Base-by-base conservation (phyloP, 2,113 vertebrate genomes). In the Rattus rattus region DNA sequence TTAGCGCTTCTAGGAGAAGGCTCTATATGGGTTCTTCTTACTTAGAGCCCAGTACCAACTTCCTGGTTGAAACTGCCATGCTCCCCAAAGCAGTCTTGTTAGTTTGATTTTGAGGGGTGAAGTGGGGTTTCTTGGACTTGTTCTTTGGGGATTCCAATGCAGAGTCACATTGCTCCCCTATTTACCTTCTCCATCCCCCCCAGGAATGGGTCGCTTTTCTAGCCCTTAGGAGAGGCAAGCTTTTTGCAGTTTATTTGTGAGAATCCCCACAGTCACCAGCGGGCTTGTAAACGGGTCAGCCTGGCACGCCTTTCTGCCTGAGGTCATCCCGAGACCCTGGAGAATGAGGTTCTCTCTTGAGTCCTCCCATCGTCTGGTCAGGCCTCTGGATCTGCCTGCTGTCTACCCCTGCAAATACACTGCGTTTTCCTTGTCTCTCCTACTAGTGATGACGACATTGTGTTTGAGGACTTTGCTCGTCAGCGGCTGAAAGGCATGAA, bases 381-480 rank as follows among this genome's bases (percentile, higher is more conserved):
- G 67, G 39, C 93, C 39, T 79, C 79, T 93, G 80, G 22, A 28
- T 24, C 17, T 8, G 47, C 30, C 54, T 61, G 0, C 43, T 26
- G 2, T 80, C 88, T 76, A 65, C 86, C 70, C 65, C 65, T 49
- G 72, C 56, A n/a, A 54, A 93, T 39, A 61, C 9, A 0, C 5
- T 39, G 19, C 10, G 0, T 94, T 91, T 92, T 65, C 89, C 94
- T 84, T 59, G 59, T 96, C 39, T 96, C 92, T 96, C 79, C 88
- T 61, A 5, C 70, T 92, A 99, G 99, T 3, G 99, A 99, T 7
- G 99, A 99, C 8, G 99, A 99, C 99, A 99, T 99, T 94, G 99
- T 99, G 72, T 99, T 99, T 0, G 99, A 99, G 97, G 99, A 99
- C 98, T 99, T 99, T 16, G 99, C 99, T 69, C 99, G 99, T 28